Base-by-base conservation (phyloP, 1,140 invertebrate species). In the Cotesia typhae region DNA sequence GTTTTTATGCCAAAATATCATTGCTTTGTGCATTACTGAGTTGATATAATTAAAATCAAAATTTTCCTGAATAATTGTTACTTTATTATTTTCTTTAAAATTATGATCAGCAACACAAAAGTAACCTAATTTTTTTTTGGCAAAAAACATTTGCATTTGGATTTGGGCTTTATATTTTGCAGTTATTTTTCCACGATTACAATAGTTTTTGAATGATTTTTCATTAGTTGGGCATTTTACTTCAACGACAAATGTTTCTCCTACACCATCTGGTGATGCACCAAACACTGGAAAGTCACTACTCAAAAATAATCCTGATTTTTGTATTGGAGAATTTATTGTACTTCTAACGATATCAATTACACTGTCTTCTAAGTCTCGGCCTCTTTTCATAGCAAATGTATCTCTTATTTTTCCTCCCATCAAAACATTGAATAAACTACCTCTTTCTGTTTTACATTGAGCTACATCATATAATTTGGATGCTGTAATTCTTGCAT, bases 401-500 rank as follows among this genome's bases (percentile, higher is more conserved):
- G 80, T 83, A 53, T 80, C 78, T 17, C 66, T 67, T 4, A 78
- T 53, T 75, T 85, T 61, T 36, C n/a, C 81, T 52, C 81, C 81
- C 9, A 85, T 64, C 36, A 85, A 78, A 68, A 70, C 38, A 64
- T 80, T 47, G 6, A 85, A 78, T 47, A 85, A 75, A 28, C 72
- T 60, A 37, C 82, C 84, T 75, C 83, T 69, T 41, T 35, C 36
- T 51, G 78, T 85, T 75, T 79, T 74, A 71, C 82, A 87, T 7
- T 80, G 67, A 37, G 77, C 74, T n/a, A 75, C 80, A 78, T 85
- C 81, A 75, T 85, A 77, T 3, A 82, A 2, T 73, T 81, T 83
- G 4, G 85, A 87, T 52, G 83, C 84, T 37, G 85, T 87, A 7
- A 87, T 76, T 74, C 84, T 63, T n/a, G 79, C 83, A 76, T 82